Evolutionary conservation across 1,140 invertebrate genomes (phyloP), one percentile per base, ranked within the genome.

Genomic region (Papilio xuthus): DNA sequence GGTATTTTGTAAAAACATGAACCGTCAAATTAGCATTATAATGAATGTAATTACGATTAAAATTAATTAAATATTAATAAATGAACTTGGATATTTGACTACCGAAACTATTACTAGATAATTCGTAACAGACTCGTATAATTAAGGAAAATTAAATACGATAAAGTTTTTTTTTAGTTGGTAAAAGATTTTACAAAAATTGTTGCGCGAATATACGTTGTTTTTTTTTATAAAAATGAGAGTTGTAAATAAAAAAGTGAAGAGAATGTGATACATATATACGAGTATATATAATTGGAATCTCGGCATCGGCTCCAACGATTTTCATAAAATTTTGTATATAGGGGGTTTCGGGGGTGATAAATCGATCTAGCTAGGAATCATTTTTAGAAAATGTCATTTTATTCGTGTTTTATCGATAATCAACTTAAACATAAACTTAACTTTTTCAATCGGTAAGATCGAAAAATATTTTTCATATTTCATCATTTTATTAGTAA

Each of bases 1-100:
- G 12, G 53, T 56, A 56, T 13, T 63, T 63, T 63, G 56, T 63
- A 63, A 63, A 63, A 63, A 63, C 56, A 63, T 13, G 56, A 13
- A 63, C 56, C 56, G 56, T 63, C 28, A 63, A 63, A 63, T 63
- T 23, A 63, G 15, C 56, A 13, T 63, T 63, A 23, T 60, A 63
- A 10, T 63, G 23, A 63, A 63, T 20, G 53, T 56, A 56, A 56
- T 56, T 56, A 56, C 20, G 7, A 8, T 56, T 63, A 26, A 63
- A 2, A 32, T 63, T 63, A 32, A 67, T n/a, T n/a, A 28, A 18
- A 32, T 32, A 26, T 67, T 15, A 15, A 26, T 67, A 67, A 67
- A 67, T 67, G 12, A 67, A 32, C 60, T 67, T 18, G 20, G n/a
- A 56, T 56, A 28, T 3, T 32, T 28, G 23, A 26, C 23, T 32